Evolutionary conservation across 1,140 invertebrate genomes (phyloP).

Genomic region (Apolygus lucorum): DNA sequence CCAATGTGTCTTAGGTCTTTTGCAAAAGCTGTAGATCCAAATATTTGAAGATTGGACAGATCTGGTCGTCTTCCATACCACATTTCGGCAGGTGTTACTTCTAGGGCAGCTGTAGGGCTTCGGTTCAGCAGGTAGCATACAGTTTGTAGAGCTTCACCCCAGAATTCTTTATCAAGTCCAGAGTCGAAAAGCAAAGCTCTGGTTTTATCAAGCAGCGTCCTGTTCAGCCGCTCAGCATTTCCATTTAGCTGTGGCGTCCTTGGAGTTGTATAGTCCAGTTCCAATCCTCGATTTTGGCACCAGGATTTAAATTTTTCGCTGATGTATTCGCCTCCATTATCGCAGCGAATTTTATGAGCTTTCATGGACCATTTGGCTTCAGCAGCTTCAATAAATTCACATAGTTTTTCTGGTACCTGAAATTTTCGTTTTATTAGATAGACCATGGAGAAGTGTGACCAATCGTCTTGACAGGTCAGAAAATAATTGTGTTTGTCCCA

Average conservation of each 20-base stretch:
- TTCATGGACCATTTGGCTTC: slow-evolving; percentile 30
- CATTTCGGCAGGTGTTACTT: slow-evolving; percentile 34
- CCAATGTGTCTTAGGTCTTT: slow-evolving; percentile 32
- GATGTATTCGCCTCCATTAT: slow-evolving; percentile 37
- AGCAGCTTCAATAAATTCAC: slow-evolving; percentile 31
- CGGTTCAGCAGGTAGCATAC: slow-evolving; percentile 35
- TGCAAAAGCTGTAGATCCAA: slow-evolving; percentile 35
- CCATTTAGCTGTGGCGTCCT: slow-evolving; percentile 41
- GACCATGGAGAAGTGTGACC: slow-evolving; percentile 35
- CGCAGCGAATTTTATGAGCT: slow-evolving; percentile 32
- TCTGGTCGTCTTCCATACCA: slow-evolving; percentile 35
- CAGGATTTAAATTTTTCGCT: slow-evolving; percentile 32
- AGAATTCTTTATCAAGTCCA: slow-evolving; percentile 33
- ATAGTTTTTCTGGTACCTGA: slow-evolving; percentile 35
- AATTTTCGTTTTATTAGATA: slow-evolving; percentile 37
- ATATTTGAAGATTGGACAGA: slow-evolving; percentile 35
- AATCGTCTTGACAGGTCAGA: slow-evolving; percentile 40
- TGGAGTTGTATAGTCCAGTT: slow-evolving; percentile 29
- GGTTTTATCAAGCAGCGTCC: slow-evolving; percentile 36
- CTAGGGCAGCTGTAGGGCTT: slow-evolving; percentile 26
- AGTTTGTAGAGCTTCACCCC: slow-evolving; percentile 35
- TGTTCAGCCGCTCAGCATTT: slow-evolving; percentile 38
- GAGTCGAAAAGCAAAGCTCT: slow-evolving; percentile 36
- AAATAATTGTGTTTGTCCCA: slow-evolving; percentile 35
- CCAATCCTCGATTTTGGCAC: slow-evolving; percentile 33